Percentiles rank a stretch among this genome's conserved stretches.
These are phyloP conservation scores for Takifugu bimaculatus DNA, from an alignment of 2,113 vertebrate species.

Conservation along the genomic window DNA sequence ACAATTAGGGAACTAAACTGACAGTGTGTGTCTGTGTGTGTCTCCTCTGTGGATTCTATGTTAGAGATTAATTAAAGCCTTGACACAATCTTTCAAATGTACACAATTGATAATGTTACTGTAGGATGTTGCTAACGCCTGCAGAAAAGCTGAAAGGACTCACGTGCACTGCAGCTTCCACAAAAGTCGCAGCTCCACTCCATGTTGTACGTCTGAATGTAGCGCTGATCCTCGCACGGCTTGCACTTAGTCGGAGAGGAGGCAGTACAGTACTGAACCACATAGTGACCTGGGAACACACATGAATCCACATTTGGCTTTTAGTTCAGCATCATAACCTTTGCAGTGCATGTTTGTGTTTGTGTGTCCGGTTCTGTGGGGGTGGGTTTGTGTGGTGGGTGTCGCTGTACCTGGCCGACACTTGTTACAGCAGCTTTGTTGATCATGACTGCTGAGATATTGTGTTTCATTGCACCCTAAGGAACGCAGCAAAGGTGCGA, in stretches of 20 bases:
- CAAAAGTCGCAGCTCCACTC: conserved; percentile 2
- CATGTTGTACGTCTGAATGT: conserved; percentile 8
- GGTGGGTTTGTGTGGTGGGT: no score
- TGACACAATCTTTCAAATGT: no score
- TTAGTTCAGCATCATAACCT: neutral
- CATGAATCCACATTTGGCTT: neutral
- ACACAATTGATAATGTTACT: no score
- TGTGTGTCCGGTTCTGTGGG: no score
- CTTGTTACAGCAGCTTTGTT: conserved; percentile 25
- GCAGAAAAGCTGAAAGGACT: conserved; percentile 31
- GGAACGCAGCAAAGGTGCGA: conserved; percentile 2
- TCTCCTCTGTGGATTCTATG: no score
- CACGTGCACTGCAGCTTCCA: conserved; percentile 30
- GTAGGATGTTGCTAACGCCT: no score
- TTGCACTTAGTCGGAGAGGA: rapidly evolving
- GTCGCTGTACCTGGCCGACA: conserved; percentile 52
- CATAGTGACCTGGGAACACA: conserved; percentile 27
- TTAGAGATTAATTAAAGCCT: no score
- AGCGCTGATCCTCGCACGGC: rapidly evolving
- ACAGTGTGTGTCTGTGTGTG: no score
- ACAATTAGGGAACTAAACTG: no score
- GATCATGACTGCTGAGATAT: conserved; percentile 4
- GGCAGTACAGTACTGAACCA: rapidly evolving
- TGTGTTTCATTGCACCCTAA: conserved; percentile 5
- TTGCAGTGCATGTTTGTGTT: no score